Evolutionary conservation across 2,888 invertebrate species (phyloP).

Genomic region (Zele albiditarsus): DNA sequence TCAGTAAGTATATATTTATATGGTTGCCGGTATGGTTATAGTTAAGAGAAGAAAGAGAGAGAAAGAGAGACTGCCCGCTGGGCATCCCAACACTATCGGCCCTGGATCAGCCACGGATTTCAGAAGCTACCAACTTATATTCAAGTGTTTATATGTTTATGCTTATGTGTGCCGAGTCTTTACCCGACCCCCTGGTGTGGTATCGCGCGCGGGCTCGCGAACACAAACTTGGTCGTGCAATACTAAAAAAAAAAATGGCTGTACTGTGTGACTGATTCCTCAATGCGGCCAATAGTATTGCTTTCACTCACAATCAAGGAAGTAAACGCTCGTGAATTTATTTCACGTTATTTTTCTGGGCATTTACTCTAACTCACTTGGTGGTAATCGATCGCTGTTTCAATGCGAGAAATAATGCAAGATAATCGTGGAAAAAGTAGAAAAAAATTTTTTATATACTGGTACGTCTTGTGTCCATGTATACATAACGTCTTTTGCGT

Average conservation of each 20-base stretch:
- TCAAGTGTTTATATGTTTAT: constrained; percentile 64
- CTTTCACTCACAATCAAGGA: constrained; percentile 7
- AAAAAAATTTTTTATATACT: not conserved
- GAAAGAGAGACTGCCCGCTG: constrained; percentile 62
- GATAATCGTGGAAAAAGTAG: not conserved
- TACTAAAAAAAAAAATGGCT: not conserved
- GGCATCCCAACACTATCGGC: constrained; percentile 68
- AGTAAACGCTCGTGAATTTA: not conserved
- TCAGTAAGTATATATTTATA: constrained; percentile 48
- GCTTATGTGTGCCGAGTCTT: constrained; percentile 65
- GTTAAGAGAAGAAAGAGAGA: constrained; percentile 39
- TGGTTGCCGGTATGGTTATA: constrained; percentile 53
- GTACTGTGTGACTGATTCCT: constrained; percentile 6
- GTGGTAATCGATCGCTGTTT: constrained; percentile 4
- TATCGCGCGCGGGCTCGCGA: constrained; percentile 46
- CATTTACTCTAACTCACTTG: not conserved
- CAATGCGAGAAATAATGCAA: not conserved
- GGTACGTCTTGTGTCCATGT: not conserved
- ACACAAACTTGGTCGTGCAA: constrained; percentile 8
- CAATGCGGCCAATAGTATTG: not conserved
- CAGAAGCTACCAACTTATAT: constrained; percentile 69
- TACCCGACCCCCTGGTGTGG: constrained; percentile 65
- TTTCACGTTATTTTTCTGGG: not conserved
- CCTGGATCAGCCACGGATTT: constrained; percentile 69
- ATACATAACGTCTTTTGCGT: constrained; percentile 1